Evolutionary conservation across 1,140 invertebrate species (phyloP), one percentile per base, ranked within the genome.

Genomic region (Cryptotermes secundus): DNA sequence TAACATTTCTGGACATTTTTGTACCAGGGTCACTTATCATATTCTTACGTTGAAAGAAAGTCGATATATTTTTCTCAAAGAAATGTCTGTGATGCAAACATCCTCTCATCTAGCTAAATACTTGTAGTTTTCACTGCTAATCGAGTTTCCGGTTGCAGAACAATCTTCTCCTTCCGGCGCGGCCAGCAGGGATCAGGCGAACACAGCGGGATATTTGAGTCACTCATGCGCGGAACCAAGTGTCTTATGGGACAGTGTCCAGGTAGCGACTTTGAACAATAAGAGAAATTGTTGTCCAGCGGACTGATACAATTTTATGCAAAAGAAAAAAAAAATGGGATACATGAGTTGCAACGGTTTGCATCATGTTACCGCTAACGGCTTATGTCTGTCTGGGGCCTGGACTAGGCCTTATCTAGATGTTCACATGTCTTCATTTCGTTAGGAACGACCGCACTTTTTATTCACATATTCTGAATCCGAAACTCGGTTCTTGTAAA

Each of bases 251-350:
- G 59, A n/a, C 59, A 65, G 59, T 65, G 59, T 65, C 59, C 59
- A 65, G 59, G 59, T 65, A 65, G 59, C 59, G 6, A 12, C 59
- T n/a, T 2, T 14, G 59, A 65, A 65, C 59, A 65, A 65, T 65
- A 12, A 26, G 22, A 65, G 59, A 31, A 65, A 65, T 65, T 65
- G 59, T 65, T 65, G 59, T 65, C 59, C 59, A 65, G 59, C 26
- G 22, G 59, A 65, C 59, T 65, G 59, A 65, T n/a, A 65, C 59
- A 65, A n/a, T 65, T 65, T 65, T 65, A 65, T 65, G 59, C 59
- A 65, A 65, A 65, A 65, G 12, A 49, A 49, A 49, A 19, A 49
- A 49, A 49, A 19, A 65, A 7, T 65, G 24, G 24, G 59, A n/a
- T n/a, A 65, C 59, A 65, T 65, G n/a, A n/a, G 59, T 65, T 65